Conservation (phyloP, 2,113 vertebrate species). For the Cygnus atratus region DNA sequence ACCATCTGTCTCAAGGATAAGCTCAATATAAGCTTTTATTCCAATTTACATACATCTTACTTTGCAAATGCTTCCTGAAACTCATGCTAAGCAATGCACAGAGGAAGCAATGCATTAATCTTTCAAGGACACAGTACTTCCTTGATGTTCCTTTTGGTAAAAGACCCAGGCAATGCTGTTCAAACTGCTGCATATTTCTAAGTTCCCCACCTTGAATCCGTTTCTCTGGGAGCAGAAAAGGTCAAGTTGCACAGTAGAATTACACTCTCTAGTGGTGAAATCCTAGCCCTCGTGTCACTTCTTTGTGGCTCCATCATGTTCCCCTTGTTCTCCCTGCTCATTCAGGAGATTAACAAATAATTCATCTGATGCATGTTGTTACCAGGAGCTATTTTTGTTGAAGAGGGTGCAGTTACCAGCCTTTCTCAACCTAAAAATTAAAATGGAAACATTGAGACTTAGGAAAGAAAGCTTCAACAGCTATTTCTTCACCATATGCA, state of each 20-base stretch:
- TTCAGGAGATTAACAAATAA: neutral
- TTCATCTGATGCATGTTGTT: neutral
- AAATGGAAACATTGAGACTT: neutral
- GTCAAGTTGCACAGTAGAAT: neutral
- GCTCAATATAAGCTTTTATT: neutral
- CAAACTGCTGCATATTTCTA: neutral
- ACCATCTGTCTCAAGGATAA: conserved; percentile 1
- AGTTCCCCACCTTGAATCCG: neutral
- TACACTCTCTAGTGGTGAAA: conserved; percentile 36
- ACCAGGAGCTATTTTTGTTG: neutral
- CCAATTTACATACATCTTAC: conserved; percentile 5
- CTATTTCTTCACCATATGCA: neutral
- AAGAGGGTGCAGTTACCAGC: neutral
- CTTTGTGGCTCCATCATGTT: neutral
- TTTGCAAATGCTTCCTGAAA: conserved; percentile 13
- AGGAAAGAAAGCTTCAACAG: neutral
- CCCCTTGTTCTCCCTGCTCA: neutral
- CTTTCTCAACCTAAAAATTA: neutral
- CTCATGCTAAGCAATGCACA: neutral
- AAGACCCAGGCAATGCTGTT: neutral
- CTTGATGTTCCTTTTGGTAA: neutral
- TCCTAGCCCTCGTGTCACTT: neutral
- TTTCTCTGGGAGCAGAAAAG: neutral
- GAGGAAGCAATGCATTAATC: neutral
- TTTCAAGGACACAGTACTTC: neutral